Evolutionary conservation across 2,888 invertebrate species (phyloP).

Genomic region (Chloroclysta siterata): DNA sequence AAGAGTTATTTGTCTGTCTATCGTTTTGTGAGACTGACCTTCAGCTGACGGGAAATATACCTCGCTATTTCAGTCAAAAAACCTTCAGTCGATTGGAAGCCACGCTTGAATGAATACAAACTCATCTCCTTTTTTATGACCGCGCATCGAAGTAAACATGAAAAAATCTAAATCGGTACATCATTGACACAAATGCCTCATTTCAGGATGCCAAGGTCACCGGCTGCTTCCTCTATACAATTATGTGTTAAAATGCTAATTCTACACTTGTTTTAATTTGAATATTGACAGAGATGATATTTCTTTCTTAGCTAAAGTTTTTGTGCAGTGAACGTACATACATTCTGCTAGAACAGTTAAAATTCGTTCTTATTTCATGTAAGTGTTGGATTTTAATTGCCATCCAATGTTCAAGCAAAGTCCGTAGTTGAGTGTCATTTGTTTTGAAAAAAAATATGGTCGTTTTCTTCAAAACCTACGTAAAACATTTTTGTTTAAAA

Average conservation of each 20-base stretch:
- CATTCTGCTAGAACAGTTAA: too few species aligned
- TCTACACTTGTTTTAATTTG: not conserved
- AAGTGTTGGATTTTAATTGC: too few species aligned
- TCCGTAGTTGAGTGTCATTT: too few species aligned
- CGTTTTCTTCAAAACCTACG: too few species aligned
- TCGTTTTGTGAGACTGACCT: not conserved
- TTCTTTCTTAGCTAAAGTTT: too few species aligned
- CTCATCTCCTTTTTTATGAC: slow-evolving; percentile 7
- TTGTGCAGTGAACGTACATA: too few species aligned
- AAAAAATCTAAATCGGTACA: slow-evolving; percentile 5
- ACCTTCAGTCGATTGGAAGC: slow-evolving; percentile 1
- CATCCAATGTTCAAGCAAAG: too few species aligned
- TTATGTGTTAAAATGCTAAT: not conserved
- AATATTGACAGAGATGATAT: not conserved
- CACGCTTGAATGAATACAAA: slow-evolving; percentile 10
- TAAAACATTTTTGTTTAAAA: too few species aligned
- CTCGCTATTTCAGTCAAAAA: not conserved
- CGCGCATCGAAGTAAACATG: slow-evolving; percentile 13
- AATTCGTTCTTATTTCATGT: too few species aligned
- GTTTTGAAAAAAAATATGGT: too few species aligned
- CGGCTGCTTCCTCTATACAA: slow-evolving; percentile 1
- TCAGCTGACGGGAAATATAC: not conserved
- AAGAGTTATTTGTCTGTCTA: not conserved
- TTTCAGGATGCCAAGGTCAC: slow-evolving; percentile 5
- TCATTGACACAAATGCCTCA: slow-evolving; percentile 24